These are phyloP conservation scores for Perdita meconis DNA, from an alignment of 2,888 invertebrate genomes.

Conservation along the genomic window DNA sequence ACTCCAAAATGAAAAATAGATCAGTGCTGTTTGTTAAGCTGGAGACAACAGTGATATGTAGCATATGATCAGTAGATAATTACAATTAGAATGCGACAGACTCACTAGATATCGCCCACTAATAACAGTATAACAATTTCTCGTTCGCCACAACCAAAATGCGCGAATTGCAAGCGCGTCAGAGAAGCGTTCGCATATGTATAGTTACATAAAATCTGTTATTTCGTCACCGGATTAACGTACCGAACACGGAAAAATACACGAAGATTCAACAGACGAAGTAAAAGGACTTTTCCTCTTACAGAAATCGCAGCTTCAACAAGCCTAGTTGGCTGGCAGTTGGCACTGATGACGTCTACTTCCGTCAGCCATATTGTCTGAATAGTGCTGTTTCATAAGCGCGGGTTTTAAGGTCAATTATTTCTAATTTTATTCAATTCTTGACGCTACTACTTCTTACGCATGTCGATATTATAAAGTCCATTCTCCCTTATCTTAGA, in stretches of 20 bases:
- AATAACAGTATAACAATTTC: slow-evolving; percentile 62
- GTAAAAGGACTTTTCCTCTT: slow-evolving; percentile 75
- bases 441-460: not conserved
- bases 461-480: not conserved
- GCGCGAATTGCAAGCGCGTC: slow-evolving; percentile 29
- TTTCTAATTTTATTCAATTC: slow-evolving; percentile 48
- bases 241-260: slow-evolving; percentile 74
- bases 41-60: slow-evolving; percentile 16
- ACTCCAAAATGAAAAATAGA: slow-evolving; percentile 14
- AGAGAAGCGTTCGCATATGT: slow-evolving; percentile 48
- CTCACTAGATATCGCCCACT: slow-evolving; percentile 56
- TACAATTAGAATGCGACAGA: slow-evolving; percentile 41
- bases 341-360: slow-evolving; percentile 83
- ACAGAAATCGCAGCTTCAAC: slow-evolving; percentile 75
- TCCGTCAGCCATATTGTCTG: slow-evolving; percentile 79
- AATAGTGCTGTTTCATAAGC: slow-evolving; percentile 63
- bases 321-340: slow-evolving; percentile 79
- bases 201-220: slow-evolving; percentile 33
- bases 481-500: not conserved
- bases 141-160: slow-evolving; percentile 52
- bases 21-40: slow-evolving; percentile 3
- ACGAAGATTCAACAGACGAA: slow-evolving; percentile 66
- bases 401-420: slow-evolving; percentile 60
- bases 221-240: slow-evolving; percentile 58
- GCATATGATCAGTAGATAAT: slow-evolving; percentile 53